Conservation (phyloP, 1,140 invertebrate species). For the Hycleus phaleratus region DNA sequence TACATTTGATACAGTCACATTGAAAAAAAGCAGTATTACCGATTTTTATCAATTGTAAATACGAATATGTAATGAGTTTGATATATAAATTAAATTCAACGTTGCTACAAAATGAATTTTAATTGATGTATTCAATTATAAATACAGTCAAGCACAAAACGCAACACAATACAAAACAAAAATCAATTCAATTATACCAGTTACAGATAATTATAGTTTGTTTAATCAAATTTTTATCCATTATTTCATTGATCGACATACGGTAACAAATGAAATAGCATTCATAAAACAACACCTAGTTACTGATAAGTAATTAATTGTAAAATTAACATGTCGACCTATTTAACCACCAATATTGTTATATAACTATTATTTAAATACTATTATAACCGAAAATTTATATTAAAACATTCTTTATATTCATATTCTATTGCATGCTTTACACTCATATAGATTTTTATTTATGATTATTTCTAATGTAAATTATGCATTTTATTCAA, state of each 20-base stretch:
- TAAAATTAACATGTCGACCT: no score
- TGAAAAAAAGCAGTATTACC: no score
- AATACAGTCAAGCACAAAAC: constrained; percentile 4
- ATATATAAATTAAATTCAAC: constrained; percentile 6
- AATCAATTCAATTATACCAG: constrained; percentile 10
- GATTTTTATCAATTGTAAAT: no score
- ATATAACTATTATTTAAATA: no score
- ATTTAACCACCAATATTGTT: no score
- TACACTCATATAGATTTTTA: background rate
- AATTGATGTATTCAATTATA: constrained; percentile 13
- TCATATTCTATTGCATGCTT: constrained; percentile 2
- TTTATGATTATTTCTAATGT: constrained; percentile 1
- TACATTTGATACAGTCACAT: no score
- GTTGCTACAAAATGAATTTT: constrained; percentile 11
- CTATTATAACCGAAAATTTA: no score
- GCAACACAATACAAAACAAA: constrained; percentile 9
- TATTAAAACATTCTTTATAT: background rate
- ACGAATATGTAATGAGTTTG: no score
- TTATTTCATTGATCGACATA: no score
- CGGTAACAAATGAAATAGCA: no score
- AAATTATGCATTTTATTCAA: background rate
- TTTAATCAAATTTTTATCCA: constrained; percentile 8
- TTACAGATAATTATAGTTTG: constrained; percentile 10
- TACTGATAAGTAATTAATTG: no score
- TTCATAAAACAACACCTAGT: no score